Percentiles rank a stretch among this genome's conserved stretches.
Evolutionary conservation across 53 echinoderm and acorn worm genomes (phyloP).

Genomic region (Luidia sarsii): DNA sequence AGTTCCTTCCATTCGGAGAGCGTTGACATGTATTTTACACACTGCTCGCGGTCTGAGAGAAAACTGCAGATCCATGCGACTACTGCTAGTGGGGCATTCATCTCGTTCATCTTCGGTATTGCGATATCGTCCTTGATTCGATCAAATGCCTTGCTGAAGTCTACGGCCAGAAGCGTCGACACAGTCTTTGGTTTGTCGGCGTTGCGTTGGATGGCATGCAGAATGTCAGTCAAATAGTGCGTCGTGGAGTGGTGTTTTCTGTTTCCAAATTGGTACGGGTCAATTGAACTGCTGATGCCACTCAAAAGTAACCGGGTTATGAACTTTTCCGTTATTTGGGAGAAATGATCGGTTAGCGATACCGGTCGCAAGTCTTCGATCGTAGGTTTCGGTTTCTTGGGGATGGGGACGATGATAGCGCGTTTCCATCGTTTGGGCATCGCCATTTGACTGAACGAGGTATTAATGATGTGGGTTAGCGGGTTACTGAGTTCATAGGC

Average conservation of each 20-base stretch:
- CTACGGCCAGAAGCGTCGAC: slow-evolving; percentile 5
- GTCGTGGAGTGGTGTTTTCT: slow-evolving; percentile 9
- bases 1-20: not conserved
- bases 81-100: slow-evolving; percentile 19
- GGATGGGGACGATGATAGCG: slow-evolving; percentile 1
- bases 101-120: not conserved
- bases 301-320: not conserved
- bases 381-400: slow-evolving; percentile 11
- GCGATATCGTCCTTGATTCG: slow-evolving; percentile 10
- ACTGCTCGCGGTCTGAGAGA: not conserved
- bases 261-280: slow-evolving; percentile 37
- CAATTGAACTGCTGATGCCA: slow-evolving; percentile 4
- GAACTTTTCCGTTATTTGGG: slow-evolving; percentile 15
- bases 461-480: slow-evolving; percentile 26
- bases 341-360: slow-evolving; percentile 39
- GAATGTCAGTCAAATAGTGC: slow-evolving; percentile 13
- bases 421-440: slow-evolving; percentile 28
- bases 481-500: slow-evolving; percentile 38
- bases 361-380: slow-evolving; percentile 24
- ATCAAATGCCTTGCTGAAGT: slow-evolving; percentile 37
- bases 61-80: slow-evolving; percentile 38
- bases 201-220: not conserved
- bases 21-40: not conserved
- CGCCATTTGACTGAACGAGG: not conserved
- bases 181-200: not conserved